Conservation (phyloP, 2,113 vertebrate genomes). For the Murina feae region DNA sequence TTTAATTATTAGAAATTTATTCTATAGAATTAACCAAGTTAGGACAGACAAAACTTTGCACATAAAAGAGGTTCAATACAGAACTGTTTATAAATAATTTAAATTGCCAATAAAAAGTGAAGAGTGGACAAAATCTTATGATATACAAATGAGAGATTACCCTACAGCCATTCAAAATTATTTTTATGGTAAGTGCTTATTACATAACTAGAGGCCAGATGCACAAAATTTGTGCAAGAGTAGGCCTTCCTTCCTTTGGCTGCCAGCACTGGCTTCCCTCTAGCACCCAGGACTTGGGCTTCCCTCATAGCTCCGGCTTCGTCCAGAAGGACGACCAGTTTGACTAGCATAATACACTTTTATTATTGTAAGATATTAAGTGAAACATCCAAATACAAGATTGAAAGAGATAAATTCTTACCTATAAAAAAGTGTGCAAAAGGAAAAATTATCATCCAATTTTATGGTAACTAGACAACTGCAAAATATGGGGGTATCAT, state of each 20-base stretch:
- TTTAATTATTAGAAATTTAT: constrained; percentile 29
- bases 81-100: not conserved
- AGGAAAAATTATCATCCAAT: not conserved
- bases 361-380: not conserved
- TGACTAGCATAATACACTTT: no score
- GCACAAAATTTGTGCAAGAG: no score
- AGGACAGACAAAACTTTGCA: not conserved
- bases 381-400: not conserved
- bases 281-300: no score
- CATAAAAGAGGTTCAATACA: not conserved
- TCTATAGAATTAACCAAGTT: not conserved
- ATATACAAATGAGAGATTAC: not conserved
- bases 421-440: not conserved
- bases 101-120: not conserved
- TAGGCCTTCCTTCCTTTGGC: no score
- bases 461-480: not conserved
- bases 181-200: not conserved
- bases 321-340: no score
- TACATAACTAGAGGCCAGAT: not conserved
- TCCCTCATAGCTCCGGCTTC: no score
- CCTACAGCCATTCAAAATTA: not conserved
- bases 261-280: no score
- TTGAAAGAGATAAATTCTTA: not conserved
- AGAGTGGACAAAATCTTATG: not conserved
- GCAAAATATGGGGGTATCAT: not conserved